phyloP scores from a whole-genome alignment of 2,113 vertebrate genomes.

The Ascaphus truei region DNA sequence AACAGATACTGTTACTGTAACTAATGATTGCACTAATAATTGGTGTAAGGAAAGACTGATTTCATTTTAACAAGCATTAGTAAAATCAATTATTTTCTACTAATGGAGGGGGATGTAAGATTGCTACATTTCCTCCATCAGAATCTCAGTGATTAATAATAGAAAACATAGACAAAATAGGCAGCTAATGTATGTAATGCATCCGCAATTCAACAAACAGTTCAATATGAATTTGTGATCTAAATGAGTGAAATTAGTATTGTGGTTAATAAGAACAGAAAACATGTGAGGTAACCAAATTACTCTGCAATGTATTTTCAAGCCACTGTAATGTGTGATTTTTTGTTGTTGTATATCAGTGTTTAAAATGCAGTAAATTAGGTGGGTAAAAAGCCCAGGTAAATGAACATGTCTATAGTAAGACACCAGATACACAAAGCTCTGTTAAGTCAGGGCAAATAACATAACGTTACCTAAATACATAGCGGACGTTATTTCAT shows the following conservation, averaged over 20 bases:
- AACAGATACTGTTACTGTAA: too few species aligned
- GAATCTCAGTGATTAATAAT: constrained; percentile 9
- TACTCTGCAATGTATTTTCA: neutral
- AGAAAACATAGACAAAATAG: neutral
- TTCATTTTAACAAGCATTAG: neutral
- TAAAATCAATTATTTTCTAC: neutral
- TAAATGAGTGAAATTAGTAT: neutral
- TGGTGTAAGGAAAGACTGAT: neutral
- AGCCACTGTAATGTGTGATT: neutral
- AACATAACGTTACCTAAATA: too few species aligned
- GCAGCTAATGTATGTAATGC: neutral
- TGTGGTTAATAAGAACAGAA: neutral
- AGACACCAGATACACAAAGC: too few species aligned
- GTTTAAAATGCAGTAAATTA: too few species aligned
- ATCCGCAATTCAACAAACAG: neutral
- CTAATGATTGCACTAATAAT: too few species aligned
- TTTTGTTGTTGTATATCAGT: too few species aligned
- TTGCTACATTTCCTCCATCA: neutral
- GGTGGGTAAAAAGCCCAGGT: too few species aligned
- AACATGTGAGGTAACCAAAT: neutral
- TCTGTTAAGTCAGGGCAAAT: too few species aligned
- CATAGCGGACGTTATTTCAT: too few species aligned
- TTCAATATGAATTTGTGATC: neutral
- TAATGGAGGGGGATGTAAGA: too few species aligned
- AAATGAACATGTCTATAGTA: too few species aligned